Conservation (phyloP, 2,113 vertebrate genomes). For the Serinus canaria region DNA sequence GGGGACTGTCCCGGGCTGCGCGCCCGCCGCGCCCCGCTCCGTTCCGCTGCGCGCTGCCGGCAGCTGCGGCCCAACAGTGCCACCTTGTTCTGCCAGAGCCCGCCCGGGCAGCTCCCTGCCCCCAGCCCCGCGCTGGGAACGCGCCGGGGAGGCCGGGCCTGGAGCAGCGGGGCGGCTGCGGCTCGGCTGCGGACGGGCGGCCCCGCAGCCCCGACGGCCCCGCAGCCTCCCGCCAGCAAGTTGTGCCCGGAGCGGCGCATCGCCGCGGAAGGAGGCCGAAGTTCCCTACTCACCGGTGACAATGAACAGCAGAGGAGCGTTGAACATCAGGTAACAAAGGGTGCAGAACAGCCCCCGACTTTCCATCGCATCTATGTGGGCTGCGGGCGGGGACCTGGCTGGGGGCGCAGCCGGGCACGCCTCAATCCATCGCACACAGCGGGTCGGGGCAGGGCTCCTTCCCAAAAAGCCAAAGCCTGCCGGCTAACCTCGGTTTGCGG, state of each 20-base stretch:
- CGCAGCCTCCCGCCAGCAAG: neutral
- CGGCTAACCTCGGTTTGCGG: neutral
- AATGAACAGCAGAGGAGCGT: slow-evolving; percentile 77
- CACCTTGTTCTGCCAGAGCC: neutral
- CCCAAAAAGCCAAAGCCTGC: slow-evolving; percentile 52
- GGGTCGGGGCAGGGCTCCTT: slow-evolving; percentile 5
- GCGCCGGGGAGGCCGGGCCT: neutral
- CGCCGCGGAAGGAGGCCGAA: neutral
- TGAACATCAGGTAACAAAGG: slow-evolving; percentile 83
- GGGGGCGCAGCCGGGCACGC: slow-evolving; percentile 42
- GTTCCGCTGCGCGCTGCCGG: neutral
- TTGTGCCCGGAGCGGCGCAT: neutral
- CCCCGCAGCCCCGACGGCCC: neutral
- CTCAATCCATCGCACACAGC: slow-evolving; percentile 64
- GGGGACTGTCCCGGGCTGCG: neutral
- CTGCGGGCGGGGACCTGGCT: slow-evolving; percentile 39
- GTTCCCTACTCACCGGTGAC: slow-evolving; percentile 84
- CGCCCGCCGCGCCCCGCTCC: neutral
- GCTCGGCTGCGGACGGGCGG: neutral
- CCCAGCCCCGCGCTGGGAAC: neutral
- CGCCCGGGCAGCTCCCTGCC: neutral
- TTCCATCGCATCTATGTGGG: slow-evolving; percentile 84
- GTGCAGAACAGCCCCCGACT: slow-evolving; percentile 78
- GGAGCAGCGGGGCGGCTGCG: fast-evolving
- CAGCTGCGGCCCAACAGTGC: slow-evolving; percentile 25